Evolutionary conservation across 2,797 vertebrate species (phyloP).

Genomic region (Aplochiton taeniatus): DNA sequence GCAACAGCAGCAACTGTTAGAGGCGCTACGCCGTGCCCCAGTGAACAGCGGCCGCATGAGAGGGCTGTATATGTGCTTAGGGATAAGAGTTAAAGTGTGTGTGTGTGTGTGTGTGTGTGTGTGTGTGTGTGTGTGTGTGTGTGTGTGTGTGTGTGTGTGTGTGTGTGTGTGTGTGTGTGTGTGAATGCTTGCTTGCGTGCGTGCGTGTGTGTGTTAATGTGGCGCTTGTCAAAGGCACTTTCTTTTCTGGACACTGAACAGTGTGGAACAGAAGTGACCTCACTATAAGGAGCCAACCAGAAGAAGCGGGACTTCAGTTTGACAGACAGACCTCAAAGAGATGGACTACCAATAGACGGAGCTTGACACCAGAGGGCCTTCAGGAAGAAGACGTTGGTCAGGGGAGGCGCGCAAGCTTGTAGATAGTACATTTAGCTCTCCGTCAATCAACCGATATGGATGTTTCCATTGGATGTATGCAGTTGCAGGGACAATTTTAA

Average conservation of each 20-base stretch:
- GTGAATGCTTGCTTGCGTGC: slow-evolving; percentile 1
- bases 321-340: slow-evolving; percentile 29
- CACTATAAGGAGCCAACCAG: slow-evolving; percentile 17
- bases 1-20: slow-evolving; percentile 99
- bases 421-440: slow-evolving; percentile 54
- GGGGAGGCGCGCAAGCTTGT: slow-evolving; percentile 55
- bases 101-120: slow-evolving; percentile 7
- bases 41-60: not conserved
- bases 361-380: slow-evolving; percentile 55
- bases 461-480: slow-evolving; percentile 34
- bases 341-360: slow-evolving; percentile 40
- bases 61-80: slow-evolving; percentile 11
- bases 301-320: slow-evolving; percentile 21
- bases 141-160: slow-evolving; percentile 17
- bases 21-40: slow-evolving; percentile 18
- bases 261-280: slow-evolving; percentile 16
- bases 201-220: slow-evolving; percentile 7
- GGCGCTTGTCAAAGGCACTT: slow-evolving; percentile 37
- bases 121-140: slow-evolving; percentile 40
- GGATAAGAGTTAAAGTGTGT: not conserved
- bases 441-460: slow-evolving; percentile 29
- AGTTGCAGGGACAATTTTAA: slow-evolving; percentile 36
- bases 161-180: slow-evolving; percentile 7
- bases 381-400: slow-evolving; percentile 32
- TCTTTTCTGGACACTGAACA: slow-evolving; percentile 24